These are phyloP conservation scores for Xestia ashworthii DNA, from an alignment of 2,888 invertebrate species.

Conservation along the genomic window DNA sequence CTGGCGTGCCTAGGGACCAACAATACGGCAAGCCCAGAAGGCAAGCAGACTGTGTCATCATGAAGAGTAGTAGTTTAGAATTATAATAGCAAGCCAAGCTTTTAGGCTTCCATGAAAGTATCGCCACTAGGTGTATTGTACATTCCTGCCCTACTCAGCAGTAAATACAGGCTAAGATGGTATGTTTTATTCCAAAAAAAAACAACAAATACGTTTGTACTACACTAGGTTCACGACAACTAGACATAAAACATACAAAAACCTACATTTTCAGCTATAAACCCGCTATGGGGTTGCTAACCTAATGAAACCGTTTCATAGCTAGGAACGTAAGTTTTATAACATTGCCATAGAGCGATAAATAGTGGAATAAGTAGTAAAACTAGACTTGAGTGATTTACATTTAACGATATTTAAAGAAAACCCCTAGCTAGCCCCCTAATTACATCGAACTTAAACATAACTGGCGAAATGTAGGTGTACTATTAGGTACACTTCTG, in stretches of 20 bases:
- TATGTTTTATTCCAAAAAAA: neutral
- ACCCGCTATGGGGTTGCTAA: conserved; percentile 43
- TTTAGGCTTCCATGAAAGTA: too few species aligned
- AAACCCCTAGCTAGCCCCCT: too few species aligned
- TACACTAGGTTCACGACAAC: conserved; percentile 17
- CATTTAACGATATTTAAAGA: too few species aligned
- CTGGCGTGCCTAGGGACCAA: too few species aligned
- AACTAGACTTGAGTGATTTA: neutral
- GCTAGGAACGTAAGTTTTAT: conserved; percentile 29
- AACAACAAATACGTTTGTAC: neutral
- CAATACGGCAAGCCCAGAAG: neutral
- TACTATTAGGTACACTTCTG: too few species aligned
- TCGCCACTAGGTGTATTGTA: neutral
- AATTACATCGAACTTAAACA: too few species aligned
- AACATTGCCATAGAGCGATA: conserved; percentile 12
- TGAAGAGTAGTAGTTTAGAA: too few species aligned
- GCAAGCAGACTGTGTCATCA: too few species aligned
- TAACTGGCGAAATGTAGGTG: too few species aligned
- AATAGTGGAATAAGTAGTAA: neutral
- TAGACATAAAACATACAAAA: conserved; percentile 21
- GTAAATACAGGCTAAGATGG: neutral
- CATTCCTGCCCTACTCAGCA: neutral
- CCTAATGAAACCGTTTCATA: conserved; percentile 51
- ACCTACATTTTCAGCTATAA: conserved; percentile 49
- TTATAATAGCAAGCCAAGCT: too few species aligned